Base-by-base conservation (phyloP, 1,140 invertebrate species). In the Drosophila santomea region DNA sequence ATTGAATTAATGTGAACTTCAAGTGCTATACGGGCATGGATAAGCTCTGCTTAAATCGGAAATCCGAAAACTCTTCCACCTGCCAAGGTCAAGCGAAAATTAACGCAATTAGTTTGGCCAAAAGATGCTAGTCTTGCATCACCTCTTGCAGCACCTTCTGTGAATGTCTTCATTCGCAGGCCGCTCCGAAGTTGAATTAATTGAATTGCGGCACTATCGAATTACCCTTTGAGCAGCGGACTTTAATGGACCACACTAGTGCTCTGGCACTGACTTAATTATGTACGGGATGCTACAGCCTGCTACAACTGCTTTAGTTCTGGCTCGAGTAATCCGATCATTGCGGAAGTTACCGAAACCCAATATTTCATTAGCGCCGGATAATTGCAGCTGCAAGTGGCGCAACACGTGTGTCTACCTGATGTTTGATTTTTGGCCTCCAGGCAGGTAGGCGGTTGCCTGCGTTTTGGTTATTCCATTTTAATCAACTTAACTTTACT, bases 181-280 rank as follows among this genome's bases (percentile, higher is more conserved):
- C 11, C 28, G 15, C 17, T 8, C 4, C 43, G 10, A 20, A 45
- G 43, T 25, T 8, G 11, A 23, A 41, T 17, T 67, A 67, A 63
- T 64, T 67, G 25, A 36, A 41, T 62, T 41, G 14, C 14, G n/a
- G 10, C 6, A 43, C 14, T 35, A 60, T 63, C 28, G 11, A 63
- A 63, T 63, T 63, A 60, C 55, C 38, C 7, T 60, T 63, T n/a
- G 50, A 41, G 58, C 17, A 50, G 32, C 57, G 20, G 10, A 6
- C 44, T 36, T 51, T 51, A 36, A 35, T 36, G 50, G 50, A 51
- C 48, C 15, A 10, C 15, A 12, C 39, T 20, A 7, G 32, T 11
- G 7, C n/a, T 7, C 4, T 47, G 23, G 12, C 35, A n/a, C 15
- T 57, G 25, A 58, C 36, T 39, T 59, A 15, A 59, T 60, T 62